A percentile compares a stretch with the other conserved stretches of the same genome.
Conservation (phyloP, 2,888 invertebrate species). For the Coleophora deauratella region DNA sequence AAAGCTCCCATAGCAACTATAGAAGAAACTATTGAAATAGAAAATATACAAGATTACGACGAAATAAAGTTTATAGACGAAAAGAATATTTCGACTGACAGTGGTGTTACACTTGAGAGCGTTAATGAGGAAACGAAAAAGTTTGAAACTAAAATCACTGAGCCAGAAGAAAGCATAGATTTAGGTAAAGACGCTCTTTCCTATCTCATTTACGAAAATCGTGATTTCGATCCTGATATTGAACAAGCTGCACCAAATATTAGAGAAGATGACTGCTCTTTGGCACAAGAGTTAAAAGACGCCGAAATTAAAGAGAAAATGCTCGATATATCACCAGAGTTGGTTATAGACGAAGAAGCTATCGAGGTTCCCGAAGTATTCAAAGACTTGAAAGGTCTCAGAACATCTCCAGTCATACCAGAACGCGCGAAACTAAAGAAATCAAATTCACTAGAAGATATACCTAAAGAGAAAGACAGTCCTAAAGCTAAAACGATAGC, state of each 20-base stretch:
- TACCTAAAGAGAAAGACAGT: conserved; percentile 37
- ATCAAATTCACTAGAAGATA: conserved; percentile 53
- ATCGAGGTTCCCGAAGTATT: conserved; percentile 44
- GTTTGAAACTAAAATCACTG: conserved; percentile 12
- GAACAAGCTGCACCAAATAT: conserved; percentile 18
- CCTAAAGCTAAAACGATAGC: conserved; percentile 52
- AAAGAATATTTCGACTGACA: conserved; percentile 20
- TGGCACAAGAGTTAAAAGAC: conserved; percentile 54
- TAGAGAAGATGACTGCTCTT: conserved; percentile 28
- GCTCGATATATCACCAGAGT: conserved; percentile 56
- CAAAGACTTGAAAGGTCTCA: conserved; percentile 39
- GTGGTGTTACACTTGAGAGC: conserved; percentile 21
- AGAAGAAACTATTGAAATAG: conserved; percentile 34
- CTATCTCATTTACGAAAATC: conserved; percentile 49
- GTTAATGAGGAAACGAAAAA: conserved; percentile 14
- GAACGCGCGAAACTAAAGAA: conserved; percentile 58
- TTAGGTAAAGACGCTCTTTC: conserved; percentile 60
- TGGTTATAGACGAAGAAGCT: conserved; percentile 54
- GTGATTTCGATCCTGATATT: conserved; percentile 31
- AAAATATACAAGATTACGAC: conserved; percentile 23
- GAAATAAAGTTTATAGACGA: conserved; percentile 39
- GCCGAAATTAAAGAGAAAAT: conserved; percentile 52
- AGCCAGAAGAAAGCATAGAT: conserved; percentile 39
- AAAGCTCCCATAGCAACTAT: conserved; percentile 63
- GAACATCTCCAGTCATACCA: conserved; percentile 48